phyloP scores from a whole-genome alignment of 2,888 invertebrate species.

The Anthrax anthrax region DNA sequence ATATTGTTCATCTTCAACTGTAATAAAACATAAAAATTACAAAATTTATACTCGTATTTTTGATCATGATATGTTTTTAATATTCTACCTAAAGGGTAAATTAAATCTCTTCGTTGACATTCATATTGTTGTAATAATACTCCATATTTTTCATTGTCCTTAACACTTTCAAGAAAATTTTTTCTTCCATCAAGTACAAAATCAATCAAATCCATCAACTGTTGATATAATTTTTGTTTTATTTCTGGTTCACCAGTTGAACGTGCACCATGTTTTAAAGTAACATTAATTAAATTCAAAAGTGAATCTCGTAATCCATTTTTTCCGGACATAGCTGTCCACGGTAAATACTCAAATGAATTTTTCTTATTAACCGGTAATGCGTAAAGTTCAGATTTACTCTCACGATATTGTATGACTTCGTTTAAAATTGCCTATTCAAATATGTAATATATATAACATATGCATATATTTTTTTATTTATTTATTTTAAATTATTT shows the following conservation, averaged over 20 bases:
- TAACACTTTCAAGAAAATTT: conserved; percentile 51
- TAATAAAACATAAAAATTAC: conserved; percentile 4
- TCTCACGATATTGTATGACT: conserved; percentile 48
- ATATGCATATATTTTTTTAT: conserved; percentile 3
- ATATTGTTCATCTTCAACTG: conserved; percentile 61
- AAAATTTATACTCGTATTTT: conserved; percentile 4
- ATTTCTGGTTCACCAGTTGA: conserved; percentile 30
- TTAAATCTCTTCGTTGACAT: conserved; percentile 47
- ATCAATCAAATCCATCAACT: conserved; percentile 54
- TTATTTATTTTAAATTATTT: background rate
- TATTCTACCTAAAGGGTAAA: conserved; percentile 48
- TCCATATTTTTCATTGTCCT: conserved; percentile 42
- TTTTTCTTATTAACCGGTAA: conserved; percentile 31
- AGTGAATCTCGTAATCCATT: conserved; percentile 38
- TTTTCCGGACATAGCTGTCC: conserved; percentile 53
- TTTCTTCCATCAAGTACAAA: conserved; percentile 57
- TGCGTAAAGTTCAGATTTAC: conserved; percentile 39
- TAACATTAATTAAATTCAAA: conserved; percentile 30
- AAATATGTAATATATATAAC: conserved; percentile 7
- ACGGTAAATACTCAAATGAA: conserved; percentile 51
- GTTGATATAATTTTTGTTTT: conserved; percentile 45
- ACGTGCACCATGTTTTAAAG: conserved; percentile 29
- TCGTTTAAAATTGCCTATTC: conserved; percentile 45
- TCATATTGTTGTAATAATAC: conserved; percentile 50
- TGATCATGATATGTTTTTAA: background rate